Conservation (phyloP, 2,888 invertebrate species). For the Fragum fragum region DNA sequence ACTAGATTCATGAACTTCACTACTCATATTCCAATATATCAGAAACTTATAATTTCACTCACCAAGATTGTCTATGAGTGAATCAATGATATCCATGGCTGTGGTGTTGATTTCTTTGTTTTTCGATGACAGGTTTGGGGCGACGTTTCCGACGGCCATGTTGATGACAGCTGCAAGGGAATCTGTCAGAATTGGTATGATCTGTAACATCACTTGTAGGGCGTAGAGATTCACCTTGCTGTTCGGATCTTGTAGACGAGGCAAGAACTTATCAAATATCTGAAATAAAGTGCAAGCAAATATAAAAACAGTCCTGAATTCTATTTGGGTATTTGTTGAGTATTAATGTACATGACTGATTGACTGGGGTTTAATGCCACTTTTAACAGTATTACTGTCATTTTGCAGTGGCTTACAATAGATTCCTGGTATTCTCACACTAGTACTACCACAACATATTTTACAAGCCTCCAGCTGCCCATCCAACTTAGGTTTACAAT, state of each 20-base stretch:
- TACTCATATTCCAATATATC: too few relatives aligned
- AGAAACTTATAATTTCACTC: constrained; percentile 39
- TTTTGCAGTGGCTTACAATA: too few relatives aligned
- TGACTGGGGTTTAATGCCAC: too few relatives aligned
- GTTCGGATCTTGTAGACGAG: constrained; percentile 86
- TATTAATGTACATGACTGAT: too few relatives aligned
- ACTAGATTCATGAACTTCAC: too few relatives aligned
- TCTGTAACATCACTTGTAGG: constrained; percentile 82
- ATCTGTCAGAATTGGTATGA: constrained; percentile 79
- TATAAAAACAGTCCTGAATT: too few relatives aligned
- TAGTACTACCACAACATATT: too few relatives aligned
- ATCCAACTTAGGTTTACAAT: too few relatives aligned
- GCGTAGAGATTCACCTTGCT: constrained; percentile 86
- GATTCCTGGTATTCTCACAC: too few relatives aligned
- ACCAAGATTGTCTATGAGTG: constrained; percentile 84
- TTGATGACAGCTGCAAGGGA: constrained; percentile 78
- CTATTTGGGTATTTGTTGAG: too few relatives aligned
- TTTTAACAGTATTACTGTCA: too few relatives aligned
- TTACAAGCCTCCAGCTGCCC: too few relatives aligned
- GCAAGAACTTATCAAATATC: constrained; percentile 86
- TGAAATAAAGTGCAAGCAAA: constrained; percentile 67
- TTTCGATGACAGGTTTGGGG: constrained; percentile 86
- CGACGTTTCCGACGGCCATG: constrained; percentile 82
- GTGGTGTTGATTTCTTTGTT: constrained; percentile 84
- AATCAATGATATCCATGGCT: constrained; percentile 82